Evolutionary conservation across 2,888 invertebrate genomes (phyloP).

Genomic region (Steromphala cineraria): DNA sequence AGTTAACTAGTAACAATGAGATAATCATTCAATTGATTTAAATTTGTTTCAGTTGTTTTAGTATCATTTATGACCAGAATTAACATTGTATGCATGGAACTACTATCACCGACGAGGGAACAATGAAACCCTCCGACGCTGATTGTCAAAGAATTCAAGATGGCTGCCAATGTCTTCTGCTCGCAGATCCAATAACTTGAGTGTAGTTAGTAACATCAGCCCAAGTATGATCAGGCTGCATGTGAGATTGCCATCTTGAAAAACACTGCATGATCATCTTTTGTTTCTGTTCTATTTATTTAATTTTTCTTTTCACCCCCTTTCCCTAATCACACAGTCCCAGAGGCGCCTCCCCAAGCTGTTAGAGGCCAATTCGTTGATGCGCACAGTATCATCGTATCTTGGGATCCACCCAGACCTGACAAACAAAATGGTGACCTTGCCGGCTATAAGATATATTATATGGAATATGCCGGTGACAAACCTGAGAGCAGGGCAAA

Average conservation of each 20-base stretch:
- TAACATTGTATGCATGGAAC: constrained; percentile 8
- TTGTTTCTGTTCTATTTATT: constrained; percentile 41
- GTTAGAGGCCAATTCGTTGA: constrained; percentile 91
- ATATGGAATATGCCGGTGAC: constrained; percentile 75
- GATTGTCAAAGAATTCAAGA: background rate
- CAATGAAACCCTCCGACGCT: background rate
- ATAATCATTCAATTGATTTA: background rate
- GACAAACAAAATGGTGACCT: constrained; percentile 89
- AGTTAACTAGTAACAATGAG: background rate
- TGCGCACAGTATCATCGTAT: constrained; percentile 90
- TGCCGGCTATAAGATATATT: constrained; percentile 69
- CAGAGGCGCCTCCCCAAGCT: constrained; percentile 96
- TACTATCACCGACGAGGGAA: background rate
- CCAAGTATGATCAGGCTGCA: constrained; percentile 9
- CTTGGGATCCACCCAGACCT: constrained; percentile 94
- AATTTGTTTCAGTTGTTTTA: constrained; percentile 16
- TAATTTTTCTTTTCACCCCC: constrained; percentile 37
- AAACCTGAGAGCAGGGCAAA: constrained; percentile 79
- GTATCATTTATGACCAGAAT: background rate
- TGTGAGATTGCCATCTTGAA: constrained; percentile 5
- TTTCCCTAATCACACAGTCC: constrained; percentile 81
- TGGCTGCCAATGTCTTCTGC: constrained; percentile 7
- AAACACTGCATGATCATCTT: constrained; percentile 29
- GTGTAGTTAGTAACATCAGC: constrained; percentile 5
- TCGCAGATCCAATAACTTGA: constrained; percentile 9